Conservation (phyloP, 2,888 invertebrate genomes). For the Drosophila leonis region DNA sequence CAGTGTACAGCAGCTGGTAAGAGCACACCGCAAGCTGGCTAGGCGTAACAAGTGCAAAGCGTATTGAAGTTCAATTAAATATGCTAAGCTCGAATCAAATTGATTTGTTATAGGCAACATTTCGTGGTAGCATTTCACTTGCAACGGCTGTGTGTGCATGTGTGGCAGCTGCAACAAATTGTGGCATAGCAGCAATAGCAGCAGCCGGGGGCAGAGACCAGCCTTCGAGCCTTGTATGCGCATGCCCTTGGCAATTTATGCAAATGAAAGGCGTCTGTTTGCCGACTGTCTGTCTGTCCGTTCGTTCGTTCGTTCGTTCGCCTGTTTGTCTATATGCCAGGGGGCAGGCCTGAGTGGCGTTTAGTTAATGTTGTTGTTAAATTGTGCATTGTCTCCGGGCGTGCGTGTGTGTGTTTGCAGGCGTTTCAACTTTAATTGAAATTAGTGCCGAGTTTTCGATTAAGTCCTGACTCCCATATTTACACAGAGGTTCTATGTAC, state of each 20-base stretch:
- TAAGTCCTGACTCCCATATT: conserved; percentile 44
- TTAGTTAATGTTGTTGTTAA: conserved; percentile 71
- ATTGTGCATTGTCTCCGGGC: conserved; percentile 55
- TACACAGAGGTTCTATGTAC: conserved; percentile 19
- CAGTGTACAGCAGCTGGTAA: neutral
- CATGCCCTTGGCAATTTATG: conserved; percentile 50
- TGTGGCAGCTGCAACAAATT: conserved; percentile 21
- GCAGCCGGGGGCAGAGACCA: neutral
- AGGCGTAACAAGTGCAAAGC: conserved; percentile 24
- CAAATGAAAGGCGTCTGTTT: conserved; percentile 70
- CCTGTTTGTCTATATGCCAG: conserved; percentile 6
- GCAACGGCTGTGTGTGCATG: conserved; percentile 5
- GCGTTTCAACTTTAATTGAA: conserved; percentile 75
- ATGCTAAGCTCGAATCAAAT: conserved; percentile 64
- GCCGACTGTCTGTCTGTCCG: conserved; percentile 36
- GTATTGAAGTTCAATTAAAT: conserved; percentile 58
- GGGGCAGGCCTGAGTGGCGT: conserved; percentile 20
- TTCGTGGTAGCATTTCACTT: conserved; percentile 46
- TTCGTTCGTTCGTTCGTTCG: neutral
- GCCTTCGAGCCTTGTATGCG: conserved; percentile 17
- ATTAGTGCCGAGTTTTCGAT: conserved; percentile 73
- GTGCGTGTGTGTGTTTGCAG: conserved; percentile 36
- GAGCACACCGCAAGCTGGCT: conserved; percentile 11
- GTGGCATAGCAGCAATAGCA: neutral
- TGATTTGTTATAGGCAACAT: conserved; percentile 73